These are phyloP conservation scores for Cetoscarus ocellatus DNA, from an alignment of 2,797 vertebrate genomes.

Conservation along the genomic window DNA sequence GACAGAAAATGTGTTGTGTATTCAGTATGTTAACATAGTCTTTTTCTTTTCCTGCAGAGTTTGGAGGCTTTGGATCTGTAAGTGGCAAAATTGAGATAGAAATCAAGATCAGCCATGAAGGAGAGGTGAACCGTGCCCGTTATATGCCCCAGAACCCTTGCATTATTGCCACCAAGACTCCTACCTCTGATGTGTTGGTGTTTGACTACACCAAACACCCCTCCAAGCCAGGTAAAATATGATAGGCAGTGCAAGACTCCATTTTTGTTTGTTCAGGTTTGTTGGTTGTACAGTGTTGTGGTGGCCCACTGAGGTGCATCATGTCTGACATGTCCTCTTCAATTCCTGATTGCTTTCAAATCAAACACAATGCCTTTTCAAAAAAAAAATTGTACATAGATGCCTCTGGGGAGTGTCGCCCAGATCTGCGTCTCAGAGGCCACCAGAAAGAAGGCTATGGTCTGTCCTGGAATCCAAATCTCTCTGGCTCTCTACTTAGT, in stretches of 20 bases:
- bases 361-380: background rate
- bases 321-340: too few relatives aligned
- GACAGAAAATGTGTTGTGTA: background rate
- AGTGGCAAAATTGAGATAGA: conserved; percentile 97
- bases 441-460: conserved; percentile 98
- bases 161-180: conserved; percentile 96
- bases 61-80: conserved; percentile 96
- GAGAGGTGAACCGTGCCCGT: conserved; percentile 95
- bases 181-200: conserved; percentile 95
- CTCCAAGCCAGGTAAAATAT: conserved; percentile 92
- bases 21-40: background rate
- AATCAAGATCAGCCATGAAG: conserved; percentile 98
- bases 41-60: conserved; percentile 81
- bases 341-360: too few relatives aligned
- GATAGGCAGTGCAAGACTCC: background rate
- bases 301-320: background rate
- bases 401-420: conserved; percentile 93
- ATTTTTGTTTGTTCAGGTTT: background rate
- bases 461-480: conserved; percentile 96
- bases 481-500: conserved; percentile 93
- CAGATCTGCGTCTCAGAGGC: conserved; percentile 93
- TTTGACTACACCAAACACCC: conserved; percentile 98
- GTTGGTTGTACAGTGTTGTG: background rate
- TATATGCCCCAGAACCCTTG: conserved; percentile 98
- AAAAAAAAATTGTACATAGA: conserved; percentile 73